Evolutionary conservation across 2,888 invertebrate species (phyloP), one percentile per base, ranked within the genome.

Genomic region (Lasioglossum lativentre): DNA sequence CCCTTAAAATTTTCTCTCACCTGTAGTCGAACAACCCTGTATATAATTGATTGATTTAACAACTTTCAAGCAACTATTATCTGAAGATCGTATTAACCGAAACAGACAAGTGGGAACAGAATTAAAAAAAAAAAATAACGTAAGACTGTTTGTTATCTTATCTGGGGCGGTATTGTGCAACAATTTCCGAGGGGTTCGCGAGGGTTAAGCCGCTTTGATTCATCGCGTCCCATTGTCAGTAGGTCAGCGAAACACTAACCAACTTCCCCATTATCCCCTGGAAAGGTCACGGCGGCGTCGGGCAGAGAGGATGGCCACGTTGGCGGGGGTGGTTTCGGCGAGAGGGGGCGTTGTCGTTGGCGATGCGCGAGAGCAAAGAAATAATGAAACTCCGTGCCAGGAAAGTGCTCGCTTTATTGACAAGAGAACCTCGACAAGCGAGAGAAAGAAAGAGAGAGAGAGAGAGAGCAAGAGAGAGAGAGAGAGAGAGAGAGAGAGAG

Each of bases 351-450:
- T 42, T n/a, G 81, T 73, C 47, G 77, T 75, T 47, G 73, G 34
- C 83, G 87, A 82, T 75, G 80, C 70, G 66, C 75, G 83, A 86
- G 91, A 86, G 91, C 88, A 91, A 92, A 91, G 92, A 91, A 93
- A 93, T 92, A 93, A 92, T 92, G 93, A 93, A 92, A 92, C 93
- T 92, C 89, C 89, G 90, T 89, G 89, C 90, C 91, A 90, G 92
- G 89, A 92, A 93, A 92, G 92, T 92, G 91, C 91, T 93, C 91
- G 91, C 91, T 92, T 93, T 93, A 93, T 93, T 92, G 93, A 93
- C 92, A 91, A 93, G 93, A 92, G 92, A 87, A 87, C 90, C 90
- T 85, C 87, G 86, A 88, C 56, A 1, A 56, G 70, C 75, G 86
- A 23, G 86, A 23, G 86, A 86, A 84, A 88, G 86, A 85, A 74